Evolutionary conservation across 2,888 invertebrate genomes (phyloP), one percentile per base, ranked within the genome.

Genomic region (Pardosa pseudoannulata): DNA sequence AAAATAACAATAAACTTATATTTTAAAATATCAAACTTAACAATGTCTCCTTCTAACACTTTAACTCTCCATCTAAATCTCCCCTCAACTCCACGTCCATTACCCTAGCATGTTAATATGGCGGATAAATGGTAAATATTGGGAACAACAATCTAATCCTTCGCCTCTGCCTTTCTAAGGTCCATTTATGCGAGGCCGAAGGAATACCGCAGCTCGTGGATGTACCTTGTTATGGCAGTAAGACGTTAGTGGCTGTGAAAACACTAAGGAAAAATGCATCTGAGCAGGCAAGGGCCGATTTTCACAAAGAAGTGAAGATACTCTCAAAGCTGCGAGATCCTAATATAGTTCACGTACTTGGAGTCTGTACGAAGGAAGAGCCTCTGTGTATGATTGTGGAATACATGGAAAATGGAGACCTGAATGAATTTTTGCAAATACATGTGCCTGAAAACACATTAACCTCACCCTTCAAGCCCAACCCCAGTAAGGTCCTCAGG

Each of bases 371-470:
- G 65, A 93, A 94, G 46, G 95, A 96, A 89, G 96, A 96, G 90
- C 96, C 97, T 6, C 94, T 96, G 90, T 96, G 96, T 91, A 96
- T 96, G 89, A 94, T 97, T n/a, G 94, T 96, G 90, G 97, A 97
- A 92, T 96, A 96, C 91, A 95, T 96, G 91, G 95, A 96, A 91
- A 94, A 95, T 89, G 96, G 96, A 31, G 96, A 96, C 91, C 93
- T 97, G 88, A 95, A 96, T 89, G 94, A 93, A 91, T 96, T 94
- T 92, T 93, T 96, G 64, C 94, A 95, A 90, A 94, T 95, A 16
- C 94, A 95, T 90, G 91, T 92, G 19, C 95, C 95, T 46, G 95
- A 96, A 91, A 94, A 94, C 67, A 93, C 93, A 72, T 90, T 91
- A 36, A 94, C 94, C 64, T 93, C 93, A 72, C 90, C 91, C 28